Evolutionary conservation across 2,888 invertebrate genomes (phyloP).

Genomic region (Imbricaverruca yamaguchii): DNA sequence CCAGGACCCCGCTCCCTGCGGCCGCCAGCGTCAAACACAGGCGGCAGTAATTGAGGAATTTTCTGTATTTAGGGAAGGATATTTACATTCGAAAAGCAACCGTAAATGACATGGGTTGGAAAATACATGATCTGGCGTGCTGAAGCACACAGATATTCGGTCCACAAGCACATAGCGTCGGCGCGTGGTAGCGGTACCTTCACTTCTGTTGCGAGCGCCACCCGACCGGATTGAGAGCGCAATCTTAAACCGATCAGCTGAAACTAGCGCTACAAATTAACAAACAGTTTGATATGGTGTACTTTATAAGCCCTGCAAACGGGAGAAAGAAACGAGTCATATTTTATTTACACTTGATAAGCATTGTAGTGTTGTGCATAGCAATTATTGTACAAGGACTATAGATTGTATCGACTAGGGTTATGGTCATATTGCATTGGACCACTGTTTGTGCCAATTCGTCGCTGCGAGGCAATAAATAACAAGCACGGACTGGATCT

Average conservation of each 20-base stretch:
- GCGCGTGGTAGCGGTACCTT: neutral
- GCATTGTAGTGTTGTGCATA: neutral
- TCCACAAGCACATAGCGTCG: neutral
- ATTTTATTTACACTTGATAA: neutral
- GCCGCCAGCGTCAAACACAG: too few species aligned
- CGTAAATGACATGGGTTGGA: slow-evolving; percentile 20
- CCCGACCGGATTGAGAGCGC: neutral
- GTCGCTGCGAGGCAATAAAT: neutral
- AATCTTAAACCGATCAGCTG: neutral
- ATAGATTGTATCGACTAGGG: neutral
- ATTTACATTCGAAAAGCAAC: slow-evolving; percentile 21
- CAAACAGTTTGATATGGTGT: slow-evolving; percentile 5
- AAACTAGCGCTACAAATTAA: neutral
- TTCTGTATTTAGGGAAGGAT: slow-evolving; percentile 19
- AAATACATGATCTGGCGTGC: slow-evolving; percentile 19
- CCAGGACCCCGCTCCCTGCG: too few species aligned
- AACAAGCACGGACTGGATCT: neutral
- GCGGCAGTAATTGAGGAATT: neutral
- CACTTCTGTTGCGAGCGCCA: neutral
- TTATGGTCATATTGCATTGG: neutral
- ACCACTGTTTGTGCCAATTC: neutral
- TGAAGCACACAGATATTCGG: neutral
- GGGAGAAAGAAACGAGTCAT: neutral
- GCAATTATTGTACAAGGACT: neutral
- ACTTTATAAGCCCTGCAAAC: slow-evolving; percentile 4